phyloP scores from a whole-genome alignment of 2,113 vertebrate genomes.

The Chaetura pelagica region DNA sequence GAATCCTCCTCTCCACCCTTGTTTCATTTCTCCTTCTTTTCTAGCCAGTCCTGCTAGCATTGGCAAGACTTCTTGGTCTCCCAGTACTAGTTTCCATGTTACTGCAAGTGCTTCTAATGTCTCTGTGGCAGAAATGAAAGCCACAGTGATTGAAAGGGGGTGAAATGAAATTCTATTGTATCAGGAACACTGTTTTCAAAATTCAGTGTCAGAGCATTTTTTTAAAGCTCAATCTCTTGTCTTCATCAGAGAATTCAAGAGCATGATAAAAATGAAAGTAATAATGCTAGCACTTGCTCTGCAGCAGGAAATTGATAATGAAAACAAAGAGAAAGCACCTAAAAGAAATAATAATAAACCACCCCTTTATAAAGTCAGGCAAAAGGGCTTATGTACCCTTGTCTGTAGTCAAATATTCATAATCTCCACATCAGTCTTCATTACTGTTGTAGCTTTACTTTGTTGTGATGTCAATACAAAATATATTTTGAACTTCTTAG shows the following conservation, averaged over 20 bases:
- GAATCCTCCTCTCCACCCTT: accelerated
- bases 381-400: neutral
- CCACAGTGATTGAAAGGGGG: neutral
- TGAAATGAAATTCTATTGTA: neutral
- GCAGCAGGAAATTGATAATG: neutral
- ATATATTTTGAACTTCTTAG: neutral
- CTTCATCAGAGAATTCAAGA: neutral
- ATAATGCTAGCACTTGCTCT: neutral
- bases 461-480: neutral
- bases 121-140: neutral
- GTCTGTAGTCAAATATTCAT: neutral
- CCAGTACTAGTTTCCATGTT: neutral
- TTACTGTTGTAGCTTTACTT: neutral
- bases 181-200: neutral
- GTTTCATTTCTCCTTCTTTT: neutral
- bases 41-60: neutral
- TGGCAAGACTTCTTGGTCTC: neutral
- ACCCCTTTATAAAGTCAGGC: neutral
- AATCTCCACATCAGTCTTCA: neutral
- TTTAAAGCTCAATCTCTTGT: neutral
- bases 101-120: neutral
- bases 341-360: neutral
- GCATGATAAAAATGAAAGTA: neutral
- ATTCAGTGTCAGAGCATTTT: neutral
- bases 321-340: neutral